phyloP scores from a whole-genome alignment of 2,113 vertebrate genomes.

The Archocentrus centrarchus region DNA sequence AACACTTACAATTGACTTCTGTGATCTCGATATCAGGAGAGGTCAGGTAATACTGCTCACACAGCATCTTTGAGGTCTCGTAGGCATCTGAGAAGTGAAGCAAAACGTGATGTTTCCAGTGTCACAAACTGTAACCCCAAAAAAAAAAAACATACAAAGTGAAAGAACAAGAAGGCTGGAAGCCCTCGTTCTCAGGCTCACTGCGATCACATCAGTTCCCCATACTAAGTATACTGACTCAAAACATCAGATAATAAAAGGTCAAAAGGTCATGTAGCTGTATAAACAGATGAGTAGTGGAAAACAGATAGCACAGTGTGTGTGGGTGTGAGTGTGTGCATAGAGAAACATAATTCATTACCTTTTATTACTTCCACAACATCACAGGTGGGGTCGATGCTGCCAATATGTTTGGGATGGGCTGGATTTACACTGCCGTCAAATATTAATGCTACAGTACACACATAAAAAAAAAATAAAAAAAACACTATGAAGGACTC shows the following conservation, averaged over 20 bases:
- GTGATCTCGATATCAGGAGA: constrained; percentile 92
- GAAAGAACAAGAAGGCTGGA: neutral
- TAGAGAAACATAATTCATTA: constrained; percentile 66
- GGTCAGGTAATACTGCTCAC: constrained; percentile 96
- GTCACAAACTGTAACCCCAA: neutral
- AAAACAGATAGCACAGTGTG: constrained; percentile 1
- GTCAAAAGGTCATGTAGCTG: neutral
- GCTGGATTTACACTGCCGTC: constrained; percentile 87
- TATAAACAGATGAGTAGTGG: neutral
- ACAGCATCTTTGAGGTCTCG: constrained; percentile 92
- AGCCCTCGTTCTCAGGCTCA: neutral
- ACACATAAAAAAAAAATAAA: constrained; percentile 27
- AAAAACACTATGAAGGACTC: neutral
- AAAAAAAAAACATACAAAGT: accelerated
- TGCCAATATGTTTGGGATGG: constrained; percentile 95
- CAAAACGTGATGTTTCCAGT: neutral
- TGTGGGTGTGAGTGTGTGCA: neutral
- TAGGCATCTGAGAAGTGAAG: constrained; percentile 87
- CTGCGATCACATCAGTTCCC: neutral
- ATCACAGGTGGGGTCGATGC: constrained; percentile 96
- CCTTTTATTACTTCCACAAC: constrained; percentile 94
- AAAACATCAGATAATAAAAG: constrained; percentile 18
- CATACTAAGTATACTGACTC: neutral
- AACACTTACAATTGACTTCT: constrained; percentile 90
- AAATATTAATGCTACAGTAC: constrained; percentile 90